Base-by-base conservation (phyloP, 1,140 invertebrate genomes). In the Rhysida immarginata region DNA sequence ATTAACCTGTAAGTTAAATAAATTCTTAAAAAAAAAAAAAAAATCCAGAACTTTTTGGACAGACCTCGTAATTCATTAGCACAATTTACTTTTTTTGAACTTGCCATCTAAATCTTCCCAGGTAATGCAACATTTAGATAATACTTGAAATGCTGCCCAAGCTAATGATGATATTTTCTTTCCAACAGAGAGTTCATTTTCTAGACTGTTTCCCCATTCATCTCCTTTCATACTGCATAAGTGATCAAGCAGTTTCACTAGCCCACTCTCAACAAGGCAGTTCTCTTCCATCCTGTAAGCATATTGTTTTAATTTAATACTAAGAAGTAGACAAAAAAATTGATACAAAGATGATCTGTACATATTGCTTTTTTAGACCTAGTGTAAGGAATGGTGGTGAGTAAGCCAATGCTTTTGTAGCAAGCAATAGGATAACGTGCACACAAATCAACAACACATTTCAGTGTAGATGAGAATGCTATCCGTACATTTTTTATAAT, bases 131-230 rank as follows among this genome's bases (percentile, higher is more conserved):
- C 69, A 60, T 52, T 68, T 69, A 20, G 69, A 68, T 14, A 72
- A 59, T 20, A 71, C 68, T 58, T 71, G 68, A 59, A 72, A 72
- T 1, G 69, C 69, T 16, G 67, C 68, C 70, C 70, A 72, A 0
- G 70, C 70, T 63, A 71, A 63, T 8, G 66, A 62, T 0, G 70
- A 67, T 16, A 71, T 66, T 50, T 63, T 64, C 58, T 70, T 68
- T 46, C 64, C 57, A 1, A 62, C 63, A 14, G 63, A 62, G 57
- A 69, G 66, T 20, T 54, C 61, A 25, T 68, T 64, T n/a, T 59
- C 56, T 26, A 53, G 55, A 26, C 55, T 51, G 13, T 52, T 58
- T 26, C 65, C 65, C 3, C 62, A 50, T 20, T 63, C 56, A 46
- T 66, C 60, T 52, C 61, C 66, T 25, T 64, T 68, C 52, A 70